Evolutionary conservation across 1,140 invertebrate genomes (phyloP).

Genomic region (Metaphire vulgaris): DNA sequence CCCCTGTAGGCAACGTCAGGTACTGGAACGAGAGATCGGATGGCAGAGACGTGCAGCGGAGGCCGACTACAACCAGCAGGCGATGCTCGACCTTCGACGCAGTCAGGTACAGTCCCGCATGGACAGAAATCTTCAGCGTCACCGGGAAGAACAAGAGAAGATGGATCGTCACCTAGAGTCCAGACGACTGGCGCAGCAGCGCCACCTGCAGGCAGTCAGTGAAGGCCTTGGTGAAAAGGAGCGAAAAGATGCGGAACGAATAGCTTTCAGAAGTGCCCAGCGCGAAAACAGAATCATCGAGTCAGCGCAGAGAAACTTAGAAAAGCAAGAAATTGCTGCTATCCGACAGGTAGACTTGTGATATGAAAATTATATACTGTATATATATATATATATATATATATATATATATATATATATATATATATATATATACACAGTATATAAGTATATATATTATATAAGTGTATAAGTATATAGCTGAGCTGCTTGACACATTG

Average conservation of each 20-base stretch:
- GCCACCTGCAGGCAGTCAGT: background rate
- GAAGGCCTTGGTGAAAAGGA: background rate
- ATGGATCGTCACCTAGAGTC: background rate
- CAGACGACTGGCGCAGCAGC: background rate
- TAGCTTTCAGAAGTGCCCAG: background rate
- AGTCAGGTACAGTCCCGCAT: constrained; percentile 40
- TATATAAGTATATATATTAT: no score
- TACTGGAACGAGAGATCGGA: constrained; percentile 34
- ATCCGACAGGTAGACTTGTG: background rate
- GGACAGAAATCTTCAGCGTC: constrained; percentile 34
- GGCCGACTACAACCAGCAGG: constrained; percentile 36
- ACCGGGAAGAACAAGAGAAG: constrained; percentile 39
- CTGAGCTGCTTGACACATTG: no score
- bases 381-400: no score
- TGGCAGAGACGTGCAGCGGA: constrained; percentile 36
- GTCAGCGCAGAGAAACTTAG: background rate
- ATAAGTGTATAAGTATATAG: no score
- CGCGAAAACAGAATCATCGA: background rate
- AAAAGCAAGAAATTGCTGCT: background rate
- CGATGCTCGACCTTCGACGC: constrained; percentile 45
- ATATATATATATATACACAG: no score
- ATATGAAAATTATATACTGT: no score
- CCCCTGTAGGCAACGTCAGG: constrained; percentile 34
- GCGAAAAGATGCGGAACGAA: background rate
- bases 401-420: no score